Conservation (phyloP, 2,888 invertebrate genomes). For the Cremastinae sp. region DNA sequence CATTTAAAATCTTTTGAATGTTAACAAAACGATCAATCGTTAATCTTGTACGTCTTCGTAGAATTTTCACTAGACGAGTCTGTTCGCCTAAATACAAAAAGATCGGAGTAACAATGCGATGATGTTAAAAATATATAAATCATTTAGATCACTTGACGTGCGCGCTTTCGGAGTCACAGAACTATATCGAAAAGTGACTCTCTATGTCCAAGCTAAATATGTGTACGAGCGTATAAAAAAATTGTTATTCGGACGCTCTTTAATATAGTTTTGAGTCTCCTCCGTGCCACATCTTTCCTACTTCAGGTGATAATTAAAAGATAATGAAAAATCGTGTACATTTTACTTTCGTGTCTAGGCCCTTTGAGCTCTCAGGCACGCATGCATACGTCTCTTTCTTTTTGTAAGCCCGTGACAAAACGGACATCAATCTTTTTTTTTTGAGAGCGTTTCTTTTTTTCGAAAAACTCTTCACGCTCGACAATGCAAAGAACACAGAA, state of each 20-base stretch:
- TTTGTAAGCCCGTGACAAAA: constrained; percentile 57
- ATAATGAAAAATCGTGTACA: constrained; percentile 12
- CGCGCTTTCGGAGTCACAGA: constrained; percentile 42
- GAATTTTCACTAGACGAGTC: constrained; percentile 55
- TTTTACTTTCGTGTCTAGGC: constrained; percentile 64
- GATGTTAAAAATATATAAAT: background rate
- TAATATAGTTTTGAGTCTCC: constrained; percentile 35
- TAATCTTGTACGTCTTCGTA: constrained; percentile 39
- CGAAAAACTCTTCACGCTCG: constrained; percentile 33
- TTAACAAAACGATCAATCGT: background rate
- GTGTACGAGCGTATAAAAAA: constrained; percentile 42
- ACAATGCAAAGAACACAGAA: constrained; percentile 27
- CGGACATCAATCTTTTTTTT: constrained; percentile 38
- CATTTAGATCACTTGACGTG: constrained; percentile 17
- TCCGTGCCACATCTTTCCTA: constrained; percentile 7
- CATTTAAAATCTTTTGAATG: constrained; percentile 1
- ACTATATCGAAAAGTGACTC: constrained; percentile 42
- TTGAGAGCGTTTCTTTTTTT: constrained; percentile 41
- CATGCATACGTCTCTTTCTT: constrained; percentile 40
- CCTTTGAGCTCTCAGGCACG: constrained; percentile 74
- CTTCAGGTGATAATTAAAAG: constrained; percentile 18
- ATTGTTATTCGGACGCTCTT: constrained; percentile 48
- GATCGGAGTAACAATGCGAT: background rate
- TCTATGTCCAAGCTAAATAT: constrained; percentile 31
- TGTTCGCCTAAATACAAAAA: constrained; percentile 57